Evolutionary conservation across 2,888 invertebrate species (phyloP), one percentile per base, ranked within the genome.

Genomic region (Caenorhabditis panamensis): DNA sequence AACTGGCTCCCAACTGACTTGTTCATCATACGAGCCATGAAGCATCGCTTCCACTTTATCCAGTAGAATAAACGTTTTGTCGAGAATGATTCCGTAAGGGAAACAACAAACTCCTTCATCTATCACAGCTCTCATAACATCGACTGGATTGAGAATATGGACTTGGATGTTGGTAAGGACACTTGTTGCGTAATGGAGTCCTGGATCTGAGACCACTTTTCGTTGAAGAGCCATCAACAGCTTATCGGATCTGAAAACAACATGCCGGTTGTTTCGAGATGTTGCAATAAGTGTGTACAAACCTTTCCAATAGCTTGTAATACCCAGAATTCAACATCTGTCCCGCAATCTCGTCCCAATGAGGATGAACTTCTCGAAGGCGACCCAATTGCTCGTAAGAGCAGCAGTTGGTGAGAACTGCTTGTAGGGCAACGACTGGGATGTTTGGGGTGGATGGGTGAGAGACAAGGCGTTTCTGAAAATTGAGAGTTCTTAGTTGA

Each of bases 61-160:
- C 53, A 90, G 61, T 58, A 90, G 67, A 20, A 77, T 56, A 49
- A 88, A 88, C 16, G 88, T 83, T 61, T 84, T 84, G 79, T 90
- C 90, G 28, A 90, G 82, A 41, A 90, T 83, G 2, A 84, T 59
- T 18, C 90, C 90, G 67, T 90, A 90, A 2, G 90, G 90, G 61
- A 90, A 90, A 61, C 90, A 90, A 44, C 89, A 83, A 31, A 90
- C 89, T 41, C 89, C 90, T 84, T 90, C 90, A 72, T 90, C 90
- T 61, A 90, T 73, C 8, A 89, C 87, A 1, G 90, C 89, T 67
- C 90, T 81, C 84, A 90, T 85, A 16, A 88, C 81, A 78, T 90
- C 90, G 9, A 90, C 89, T 8, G 88, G 89, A 73, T 90, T 90
- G 47, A 90, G 76, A 54, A 90, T 87, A 68, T 90, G 89, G 6